Base-by-base conservation (phyloP, 2,888 invertebrate species). In the Agelastica alni region DNA sequence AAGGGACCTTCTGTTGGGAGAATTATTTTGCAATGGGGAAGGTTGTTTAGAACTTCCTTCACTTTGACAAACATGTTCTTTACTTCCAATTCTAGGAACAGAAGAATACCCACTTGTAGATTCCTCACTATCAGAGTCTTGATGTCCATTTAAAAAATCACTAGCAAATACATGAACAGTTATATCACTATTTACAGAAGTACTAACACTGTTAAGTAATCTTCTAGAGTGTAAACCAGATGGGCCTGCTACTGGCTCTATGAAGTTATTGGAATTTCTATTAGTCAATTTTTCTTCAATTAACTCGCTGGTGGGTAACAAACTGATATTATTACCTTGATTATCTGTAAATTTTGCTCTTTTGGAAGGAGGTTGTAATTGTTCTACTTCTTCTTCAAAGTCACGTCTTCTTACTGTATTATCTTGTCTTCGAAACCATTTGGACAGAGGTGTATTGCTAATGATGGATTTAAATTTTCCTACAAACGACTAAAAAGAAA, bases 391-490 rank as follows among this genome's bases (percentile, higher is more conserved):
- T 10, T 67, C 64, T 75, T 79, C 61, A 59, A 74, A 64, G 2
- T 72, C 67, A 39, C 75, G 70, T 69, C 81, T 77, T 9, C 75
- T 70, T 51, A 75, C 72, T 16, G 77, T 70, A 22, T 67, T 64
- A 36, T 67, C 68, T 16, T 60, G 64, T 39, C 61, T 70, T 13
- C 72, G 64, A 56, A 83, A 83, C 82, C 83, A 83, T 64, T 80
- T 82, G 3, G 79, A 79, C 52, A 84, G 73, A 20, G 82, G 80
- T 47, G 83, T 80, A 13, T 86, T 85, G 65, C 54, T 69, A 46
- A 88, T 78, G 22, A 87, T 75, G 52, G 83, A 82, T 61, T 84
- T 83, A 47, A 88, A 82, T 79, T 85, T 86, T 70, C 82, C 83
- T 56, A 87, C 85, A 72, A 88, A 85, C 14, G 88, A 87, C 87